Conservation (phyloP, 2,888 invertebrate genomes). For the Drosophila borealis region DNA sequence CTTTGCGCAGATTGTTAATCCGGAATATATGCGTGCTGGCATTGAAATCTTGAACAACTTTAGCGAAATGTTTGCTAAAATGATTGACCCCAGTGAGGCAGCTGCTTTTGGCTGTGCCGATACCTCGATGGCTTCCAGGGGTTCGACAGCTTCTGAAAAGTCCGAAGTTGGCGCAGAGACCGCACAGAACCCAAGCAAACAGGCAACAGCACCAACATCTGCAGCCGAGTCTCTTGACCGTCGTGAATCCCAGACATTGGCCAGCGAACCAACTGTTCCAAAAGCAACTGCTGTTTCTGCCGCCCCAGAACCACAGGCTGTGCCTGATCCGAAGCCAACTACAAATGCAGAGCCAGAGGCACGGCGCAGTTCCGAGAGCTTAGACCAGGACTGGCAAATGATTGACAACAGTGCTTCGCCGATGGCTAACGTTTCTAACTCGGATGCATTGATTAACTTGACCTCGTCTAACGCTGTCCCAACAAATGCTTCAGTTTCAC, state of each 20-base stretch:
- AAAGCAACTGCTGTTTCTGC: background rate
- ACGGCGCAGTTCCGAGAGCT: constrained; percentile 64
- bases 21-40: constrained; percentile 82
- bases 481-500: constrained; percentile 29
- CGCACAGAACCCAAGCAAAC: constrained; percentile 6
- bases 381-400: constrained; percentile 81
- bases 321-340: constrained; percentile 10
- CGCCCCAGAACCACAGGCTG: background rate
- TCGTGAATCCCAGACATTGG: background rate
- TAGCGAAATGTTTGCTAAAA: constrained; percentile 84
- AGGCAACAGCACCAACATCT: constrained; percentile 7
- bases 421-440: constrained; percentile 23
- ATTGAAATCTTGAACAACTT: constrained; percentile 84
- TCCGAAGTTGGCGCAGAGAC: constrained; percentile 24
- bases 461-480: constrained; percentile 28
- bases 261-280: background rate
- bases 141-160: constrained; percentile 23
- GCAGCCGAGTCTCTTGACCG: constrained; percentile 10
- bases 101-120: constrained; percentile 48
- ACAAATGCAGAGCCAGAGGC: constrained; percentile 16
- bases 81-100: constrained; percentile 80
- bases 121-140: constrained; percentile 29
- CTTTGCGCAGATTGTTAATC: constrained; percentile 77
- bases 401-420: constrained; percentile 68
- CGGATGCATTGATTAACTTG: constrained; percentile 60